phyloP scores from a whole-genome alignment of 2,797 vertebrate species.

The Chaunax sp. region DNA sequence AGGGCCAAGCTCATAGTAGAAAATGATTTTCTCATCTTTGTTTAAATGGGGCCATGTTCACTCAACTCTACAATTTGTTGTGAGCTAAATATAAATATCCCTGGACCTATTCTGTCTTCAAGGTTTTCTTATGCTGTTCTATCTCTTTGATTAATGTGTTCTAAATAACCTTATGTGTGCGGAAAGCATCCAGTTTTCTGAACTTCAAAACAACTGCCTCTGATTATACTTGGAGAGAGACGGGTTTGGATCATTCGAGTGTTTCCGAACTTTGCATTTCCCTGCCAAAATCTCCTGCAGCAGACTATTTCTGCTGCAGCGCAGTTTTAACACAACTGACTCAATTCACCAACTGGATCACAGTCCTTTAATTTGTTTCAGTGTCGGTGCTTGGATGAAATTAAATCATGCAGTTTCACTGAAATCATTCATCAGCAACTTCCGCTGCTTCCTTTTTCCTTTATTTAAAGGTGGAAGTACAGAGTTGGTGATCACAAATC shows the following conservation, averaged over 20 bases:
- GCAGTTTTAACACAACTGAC: conserved; percentile 17
- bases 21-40: conserved; percentile 1
- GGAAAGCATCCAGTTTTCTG: conserved; percentile 17
- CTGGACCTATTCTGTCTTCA: neutral
- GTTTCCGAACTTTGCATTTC: conserved; percentile 25
- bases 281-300: conserved; percentile 14
- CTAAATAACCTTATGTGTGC: conserved; percentile 39
- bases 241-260: conserved; percentile 4
- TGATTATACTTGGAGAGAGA: conserved; percentile 6
- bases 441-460: neutral
- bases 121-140: conserved; percentile 32
- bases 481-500: neutral
- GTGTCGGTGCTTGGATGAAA: neutral
- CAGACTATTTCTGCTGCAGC: neutral
- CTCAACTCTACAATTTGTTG: conserved; percentile 10
- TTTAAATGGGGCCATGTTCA: conserved; percentile 8
- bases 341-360: conserved; percentile 16
- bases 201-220: conserved; percentile 7
- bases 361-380: conserved; percentile 16
- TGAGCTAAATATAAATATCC: conserved; percentile 16
- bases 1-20: neutral
- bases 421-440: conserved; percentile 15
- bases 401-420: conserved; percentile 9
- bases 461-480: neutral
- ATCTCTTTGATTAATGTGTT: conserved; percentile 45